A percentile compares a stretch with the other conserved stretches of the same genome.
Evolutionary conservation across 2,888 invertebrate genomes (phyloP).

Genomic region (Pseudeuparius sepicola): DNA sequence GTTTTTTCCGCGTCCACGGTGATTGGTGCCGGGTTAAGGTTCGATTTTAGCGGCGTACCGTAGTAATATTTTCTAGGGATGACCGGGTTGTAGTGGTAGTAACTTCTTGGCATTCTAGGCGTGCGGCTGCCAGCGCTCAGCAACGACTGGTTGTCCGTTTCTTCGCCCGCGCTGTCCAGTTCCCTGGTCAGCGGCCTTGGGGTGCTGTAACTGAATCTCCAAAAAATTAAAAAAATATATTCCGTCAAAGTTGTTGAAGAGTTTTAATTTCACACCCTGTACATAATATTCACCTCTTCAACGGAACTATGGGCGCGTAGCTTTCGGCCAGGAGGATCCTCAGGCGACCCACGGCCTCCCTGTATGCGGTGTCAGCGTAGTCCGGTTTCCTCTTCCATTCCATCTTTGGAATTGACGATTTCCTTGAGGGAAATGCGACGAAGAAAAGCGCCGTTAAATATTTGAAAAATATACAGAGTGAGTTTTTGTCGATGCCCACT

Average conservation of each 20-base stretch:
- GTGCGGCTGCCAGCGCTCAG: slow-evolving; percentile 37
- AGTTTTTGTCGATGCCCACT: no score
- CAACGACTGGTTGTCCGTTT: slow-evolving; percentile 47
- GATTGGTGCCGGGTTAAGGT: no score
- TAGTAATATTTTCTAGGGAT: slow-evolving; percentile 27
- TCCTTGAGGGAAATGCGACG: slow-evolving; percentile 27
- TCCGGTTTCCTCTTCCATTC: slow-evolving; percentile 54
- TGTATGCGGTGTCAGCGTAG: slow-evolving; percentile 75
- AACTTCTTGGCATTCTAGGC: slow-evolving; percentile 25
- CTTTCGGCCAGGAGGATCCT: slow-evolving; percentile 69
- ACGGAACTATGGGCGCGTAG: slow-evolving; percentile 43
- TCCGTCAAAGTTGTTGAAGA: neutral
- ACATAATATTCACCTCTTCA: neutral
- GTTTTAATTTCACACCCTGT: neutral
- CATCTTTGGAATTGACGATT: slow-evolving; percentile 37
- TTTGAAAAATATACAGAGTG: no score
- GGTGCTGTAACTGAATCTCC: slow-evolving; percentile 35
- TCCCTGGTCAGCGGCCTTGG: slow-evolving; percentile 38
- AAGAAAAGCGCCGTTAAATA: no score
- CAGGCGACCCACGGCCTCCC: slow-evolving; percentile 72
- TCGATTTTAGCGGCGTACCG: slow-evolving; percentile 23
- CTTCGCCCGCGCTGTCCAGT: slow-evolving; percentile 47
- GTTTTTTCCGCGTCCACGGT: slow-evolving; percentile 13
- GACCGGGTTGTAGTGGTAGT: slow-evolving; percentile 25
- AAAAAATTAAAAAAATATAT: slow-evolving; percentile 8